Evolutionary conservation across 2,888 invertebrate species (phyloP).

Genomic region (Synergus itoensis): DNA sequence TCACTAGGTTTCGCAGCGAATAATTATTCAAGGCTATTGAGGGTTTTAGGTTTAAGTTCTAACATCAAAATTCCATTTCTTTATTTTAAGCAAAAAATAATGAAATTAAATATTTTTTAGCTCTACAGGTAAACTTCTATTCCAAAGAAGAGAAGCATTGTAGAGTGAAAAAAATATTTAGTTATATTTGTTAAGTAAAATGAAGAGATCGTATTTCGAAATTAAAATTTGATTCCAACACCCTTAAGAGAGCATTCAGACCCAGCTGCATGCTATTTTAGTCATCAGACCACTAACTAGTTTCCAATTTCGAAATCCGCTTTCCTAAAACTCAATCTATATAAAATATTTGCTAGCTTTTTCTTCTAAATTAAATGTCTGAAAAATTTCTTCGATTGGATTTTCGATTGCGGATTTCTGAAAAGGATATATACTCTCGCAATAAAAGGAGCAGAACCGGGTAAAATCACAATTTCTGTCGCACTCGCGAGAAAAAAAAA

Average conservation of each 20-base stretch:
- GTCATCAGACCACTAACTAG: not conserved
- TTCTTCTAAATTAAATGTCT: not conserved
- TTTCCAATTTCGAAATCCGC: not conserved
- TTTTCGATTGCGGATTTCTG: not conserved
- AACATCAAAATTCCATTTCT: too few relatives aligned
- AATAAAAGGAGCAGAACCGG: not conserved
- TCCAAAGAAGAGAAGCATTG: too few relatives aligned
- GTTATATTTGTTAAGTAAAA: too few relatives aligned
- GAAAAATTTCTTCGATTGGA: not conserved
- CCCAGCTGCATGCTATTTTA: conserved; percentile 20
- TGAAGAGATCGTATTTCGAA: too few relatives aligned
- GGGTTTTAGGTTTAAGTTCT: too few relatives aligned
- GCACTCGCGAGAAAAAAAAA: not conserved
- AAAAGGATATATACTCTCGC: not conserved
- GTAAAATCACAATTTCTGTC: not conserved
- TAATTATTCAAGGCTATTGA: too few relatives aligned
- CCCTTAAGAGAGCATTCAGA: conserved; percentile 3
- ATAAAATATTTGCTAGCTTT: not conserved
- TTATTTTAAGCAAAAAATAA: too few relatives aligned
- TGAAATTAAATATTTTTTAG: too few relatives aligned
- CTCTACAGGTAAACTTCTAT: too few relatives aligned
- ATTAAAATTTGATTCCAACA: too few relatives aligned
- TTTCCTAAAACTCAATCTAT: not conserved
- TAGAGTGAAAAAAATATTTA: too few relatives aligned
- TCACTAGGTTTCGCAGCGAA: conserved; percentile 8